Conservation (phyloP, 1,140 invertebrate genomes). For the Aethina tumida region DNA sequence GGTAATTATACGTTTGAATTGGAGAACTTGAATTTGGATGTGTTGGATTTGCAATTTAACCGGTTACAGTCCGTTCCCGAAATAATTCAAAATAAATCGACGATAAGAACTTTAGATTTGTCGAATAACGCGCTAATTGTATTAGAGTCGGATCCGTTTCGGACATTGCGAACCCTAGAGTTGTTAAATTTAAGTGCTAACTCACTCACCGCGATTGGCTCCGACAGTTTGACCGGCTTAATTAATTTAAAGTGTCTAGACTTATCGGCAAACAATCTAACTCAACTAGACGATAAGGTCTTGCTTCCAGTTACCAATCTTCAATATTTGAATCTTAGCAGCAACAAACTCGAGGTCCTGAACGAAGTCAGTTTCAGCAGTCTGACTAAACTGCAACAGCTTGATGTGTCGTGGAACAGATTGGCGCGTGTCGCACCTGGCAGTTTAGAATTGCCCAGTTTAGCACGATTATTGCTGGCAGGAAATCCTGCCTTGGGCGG, state of each 20-base stretch:
- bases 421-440: slow-evolving; percentile 58
- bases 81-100: slow-evolving; percentile 23
- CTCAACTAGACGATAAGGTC: slow-evolving; percentile 44
- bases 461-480: slow-evolving; percentile 65
- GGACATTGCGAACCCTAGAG: slow-evolving; percentile 35
- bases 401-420: slow-evolving; percentile 72
- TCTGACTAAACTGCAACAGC: slow-evolving; percentile 56
- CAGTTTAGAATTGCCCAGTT: slow-evolving; percentile 61
- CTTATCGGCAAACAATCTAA: slow-evolving; percentile 53
- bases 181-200: slow-evolving; percentile 47
- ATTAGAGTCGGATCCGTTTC: slow-evolving; percentile 23
- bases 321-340: slow-evolving; percentile 59
- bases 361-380: slow-evolving; percentile 50
- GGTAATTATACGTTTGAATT: slow-evolving; percentile 26
- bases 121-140: slow-evolving; percentile 38
- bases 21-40: slow-evolving; percentile 37
- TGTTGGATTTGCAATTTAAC: no score
- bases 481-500: slow-evolving; percentile 55
- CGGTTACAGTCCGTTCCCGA: slow-evolving; percentile 36
- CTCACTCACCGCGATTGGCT: slow-evolving; percentile 40
- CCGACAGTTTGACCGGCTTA: slow-evolving; percentile 40
- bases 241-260: slow-evolving; percentile 43
- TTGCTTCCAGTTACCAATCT: slow-evolving; percentile 49
- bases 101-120: slow-evolving; percentile 44
- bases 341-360: slow-evolving; percentile 52